Base-by-base conservation (phyloP, 2,113 vertebrate species). In the Vicugna pacos region DNA sequence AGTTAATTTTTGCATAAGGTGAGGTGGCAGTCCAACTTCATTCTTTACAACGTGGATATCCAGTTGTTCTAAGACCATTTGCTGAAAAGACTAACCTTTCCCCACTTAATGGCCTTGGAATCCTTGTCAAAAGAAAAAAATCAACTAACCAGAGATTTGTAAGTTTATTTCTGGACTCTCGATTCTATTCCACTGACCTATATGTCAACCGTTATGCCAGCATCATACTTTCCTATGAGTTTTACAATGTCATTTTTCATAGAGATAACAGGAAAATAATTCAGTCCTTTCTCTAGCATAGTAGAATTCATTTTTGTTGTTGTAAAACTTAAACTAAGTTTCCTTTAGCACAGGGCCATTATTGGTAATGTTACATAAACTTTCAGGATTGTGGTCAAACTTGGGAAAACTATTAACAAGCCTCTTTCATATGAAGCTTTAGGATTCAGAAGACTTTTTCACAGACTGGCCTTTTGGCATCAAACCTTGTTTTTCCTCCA, bases 211-310 rank as follows among this genome's bases (percentile, higher is more conserved):
- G 22, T n/a, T 83, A 50, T 28, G 19, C 79, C 56, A 85, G 30
- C 48, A 70, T 3, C 62, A 76, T 3, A 93, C 26, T 89, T 84
- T 64, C 64, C 50, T 62, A 54, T 1, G 14, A 58, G 42, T 77
- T 89, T 77, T 58, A 88, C 73, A 73, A 56, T 75, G 38, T 76
- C 64, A 90, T 64, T 85, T 77, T 85, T 91, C 64, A 90, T 15
- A 85, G 54, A 72, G 30, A 65, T 46, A 89, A 79, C 72, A 62
- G 12, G 77, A 89, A 93, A 95, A 69, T 67, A 93, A 93, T 62
- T 70, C 72, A 93, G 80, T 70, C 28, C 30, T 89, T 76, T 60
- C 60, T 89, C 28, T 90, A 60, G 26, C n/a, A 69, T 62, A 83
- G 8, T 69, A 89, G 46, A 84, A 69, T 10, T 64, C 7, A 64